These are phyloP conservation scores for Drosophila merina DNA, from an alignment of 2,888 invertebrate genomes.

Conservation along the genomic window DNA sequence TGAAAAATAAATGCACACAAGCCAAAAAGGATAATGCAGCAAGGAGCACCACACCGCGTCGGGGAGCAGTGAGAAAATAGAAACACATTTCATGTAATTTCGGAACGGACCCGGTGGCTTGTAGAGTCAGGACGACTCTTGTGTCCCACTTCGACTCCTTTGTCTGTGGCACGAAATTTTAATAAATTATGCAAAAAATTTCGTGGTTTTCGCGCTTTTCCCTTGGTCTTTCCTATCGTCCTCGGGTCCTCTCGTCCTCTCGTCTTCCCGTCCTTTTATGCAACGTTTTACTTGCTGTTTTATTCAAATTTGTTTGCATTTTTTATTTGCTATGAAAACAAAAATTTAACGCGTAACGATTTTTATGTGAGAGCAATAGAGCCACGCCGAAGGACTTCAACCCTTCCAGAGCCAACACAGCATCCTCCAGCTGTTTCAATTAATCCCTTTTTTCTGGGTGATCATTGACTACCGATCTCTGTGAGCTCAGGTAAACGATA, in stretches of 20 bases:
- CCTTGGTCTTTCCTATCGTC: slow-evolving; percentile 3
- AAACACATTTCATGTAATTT: slow-evolving; percentile 78
- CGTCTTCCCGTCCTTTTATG: not conserved
- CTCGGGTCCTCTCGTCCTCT: not conserved
- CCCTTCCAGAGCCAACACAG: slow-evolving; percentile 32
- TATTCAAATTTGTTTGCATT: slow-evolving; percentile 77
- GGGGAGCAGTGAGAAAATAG: slow-evolving; percentile 60
- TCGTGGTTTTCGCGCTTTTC: slow-evolving; percentile 76
- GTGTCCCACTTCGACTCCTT: slow-evolving; percentile 43
- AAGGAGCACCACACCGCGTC: slow-evolving; percentile 9
- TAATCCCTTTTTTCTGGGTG: slow-evolving; percentile 31
- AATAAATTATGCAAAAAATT: slow-evolving; percentile 79
- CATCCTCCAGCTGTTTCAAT: slow-evolving; percentile 39
- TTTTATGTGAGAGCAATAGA: slow-evolving; percentile 33
- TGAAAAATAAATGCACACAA: slow-evolving; percentile 82
- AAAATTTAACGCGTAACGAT: slow-evolving; percentile 50
- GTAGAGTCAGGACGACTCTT: slow-evolving; percentile 3
- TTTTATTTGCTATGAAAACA: slow-evolving; percentile 73
- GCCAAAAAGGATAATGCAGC: slow-evolving; percentile 69
- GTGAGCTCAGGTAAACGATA: slow-evolving; percentile 67
- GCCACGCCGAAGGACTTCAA: slow-evolving; percentile 8
- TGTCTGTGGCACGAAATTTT: slow-evolving; percentile 73
- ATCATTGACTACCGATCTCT: slow-evolving; percentile 67
- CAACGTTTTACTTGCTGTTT: slow-evolving; percentile 66
- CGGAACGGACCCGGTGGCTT: slow-evolving; percentile 26